phyloP scores from a whole-genome alignment of 2,797 vertebrate genomes.

The Tiaroga cobitis region DNA sequence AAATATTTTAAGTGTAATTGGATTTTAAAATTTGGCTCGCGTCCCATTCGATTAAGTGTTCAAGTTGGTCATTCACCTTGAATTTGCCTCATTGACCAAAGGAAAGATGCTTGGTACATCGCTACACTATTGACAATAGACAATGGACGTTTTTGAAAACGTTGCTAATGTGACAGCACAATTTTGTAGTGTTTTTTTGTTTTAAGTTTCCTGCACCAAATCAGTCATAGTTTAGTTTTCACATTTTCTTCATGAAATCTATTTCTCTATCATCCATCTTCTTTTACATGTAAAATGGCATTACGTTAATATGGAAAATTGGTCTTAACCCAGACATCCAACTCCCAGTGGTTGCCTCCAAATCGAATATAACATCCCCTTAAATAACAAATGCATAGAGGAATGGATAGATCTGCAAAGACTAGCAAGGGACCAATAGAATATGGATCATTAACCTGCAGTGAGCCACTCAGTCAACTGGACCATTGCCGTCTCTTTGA shows the following conservation, averaged over 20 bases:
- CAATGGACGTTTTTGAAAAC: background rate
- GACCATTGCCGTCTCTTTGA: slow-evolving; percentile 2
- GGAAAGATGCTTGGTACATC: background rate
- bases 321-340: slow-evolving; percentile 25
- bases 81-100: background rate
- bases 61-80: background rate
- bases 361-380: slow-evolving; percentile 10
- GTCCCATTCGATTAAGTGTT: background rate
- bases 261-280: background rate
- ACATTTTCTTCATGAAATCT: background rate
- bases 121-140: background rate
- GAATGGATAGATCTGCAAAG: background rate
- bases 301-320: background rate
- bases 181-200: background rate
- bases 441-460: slow-evolving; percentile 26
- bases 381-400: slow-evolving; percentile 27
- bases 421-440: slow-evolving; percentile 7
- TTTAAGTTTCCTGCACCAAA: background rate
- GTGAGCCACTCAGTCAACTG: slow-evolving; percentile 2
- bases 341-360: slow-evolving; percentile 9
- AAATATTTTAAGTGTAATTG: background rate
- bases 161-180: background rate
- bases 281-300: background rate
- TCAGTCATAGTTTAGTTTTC: background rate
- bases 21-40: background rate